phyloP scores from a whole-genome alignment of 30 jellyfish, hydroid and myxozoan species.

The Morbakka virulenta region DNA sequence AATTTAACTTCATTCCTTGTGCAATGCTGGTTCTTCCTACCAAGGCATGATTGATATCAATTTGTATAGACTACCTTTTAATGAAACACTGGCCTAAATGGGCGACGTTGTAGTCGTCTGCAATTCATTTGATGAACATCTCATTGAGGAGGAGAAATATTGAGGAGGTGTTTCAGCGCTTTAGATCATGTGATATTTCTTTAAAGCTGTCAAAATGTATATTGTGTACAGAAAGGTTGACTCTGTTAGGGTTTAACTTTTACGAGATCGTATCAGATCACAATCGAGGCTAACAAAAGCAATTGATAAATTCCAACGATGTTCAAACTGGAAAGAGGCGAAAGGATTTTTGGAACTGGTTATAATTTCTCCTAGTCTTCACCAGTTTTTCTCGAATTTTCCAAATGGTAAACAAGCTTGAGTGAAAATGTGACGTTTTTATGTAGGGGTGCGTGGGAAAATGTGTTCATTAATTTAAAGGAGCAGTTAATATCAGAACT shows the following conservation, averaged over 20 bases:
- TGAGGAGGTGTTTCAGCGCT: conserved; percentile 1
- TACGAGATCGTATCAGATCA: neutral
- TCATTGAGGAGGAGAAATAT: conserved; percentile 9
- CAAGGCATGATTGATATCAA: conserved; percentile 30
- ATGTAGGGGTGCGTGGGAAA: too few relatives aligned
- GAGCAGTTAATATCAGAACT: too few relatives aligned
- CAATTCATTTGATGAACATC: conserved; percentile 3
- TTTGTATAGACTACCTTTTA: conserved; percentile 1
- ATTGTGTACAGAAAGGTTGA: conserved; percentile 3
- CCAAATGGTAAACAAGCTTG: too few relatives aligned
- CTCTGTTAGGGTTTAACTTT: conserved; percentile 2
- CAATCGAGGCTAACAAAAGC: neutral
- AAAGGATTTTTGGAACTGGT: conserved; percentile 32
- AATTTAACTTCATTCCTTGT: conserved; percentile 36
- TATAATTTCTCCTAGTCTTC: too few relatives aligned
- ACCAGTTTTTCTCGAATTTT: neutral
- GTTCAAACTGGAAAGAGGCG: conserved; percentile 7
- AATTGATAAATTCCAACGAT: neutral
- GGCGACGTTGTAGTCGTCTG: conserved; percentile 56
- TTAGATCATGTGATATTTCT: neutral
- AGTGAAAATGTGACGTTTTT: too few relatives aligned
- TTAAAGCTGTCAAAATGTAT: conserved; percentile 24
- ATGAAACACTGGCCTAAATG: conserved; percentile 11
- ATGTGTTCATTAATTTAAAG: too few relatives aligned
- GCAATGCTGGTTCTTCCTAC: conserved; percentile 41